A percentile compares a stretch with the other conserved stretches of the same genome.
phyloP scores from a whole-genome alignment of 2,113 vertebrate species.

The Dromiciops gliroides region DNA sequence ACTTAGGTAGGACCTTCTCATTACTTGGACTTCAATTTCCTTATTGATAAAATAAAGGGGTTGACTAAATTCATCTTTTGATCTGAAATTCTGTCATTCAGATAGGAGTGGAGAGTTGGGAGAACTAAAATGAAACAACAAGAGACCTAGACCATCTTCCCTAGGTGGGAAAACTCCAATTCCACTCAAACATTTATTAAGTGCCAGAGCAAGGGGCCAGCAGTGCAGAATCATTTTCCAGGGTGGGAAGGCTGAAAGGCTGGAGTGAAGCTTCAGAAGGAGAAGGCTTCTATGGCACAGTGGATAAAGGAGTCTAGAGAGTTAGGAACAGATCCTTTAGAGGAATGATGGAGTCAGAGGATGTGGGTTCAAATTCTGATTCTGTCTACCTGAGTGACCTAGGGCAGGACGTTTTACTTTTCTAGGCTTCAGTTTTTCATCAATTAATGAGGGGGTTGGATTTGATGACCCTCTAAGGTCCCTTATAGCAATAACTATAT shows the following conservation, averaged over 20 bases:
- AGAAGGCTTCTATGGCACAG: not conserved
- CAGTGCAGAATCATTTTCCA: not conserved
- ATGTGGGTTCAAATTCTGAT: not conserved
- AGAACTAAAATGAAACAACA: not conserved
- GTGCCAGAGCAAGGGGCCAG: not conserved
- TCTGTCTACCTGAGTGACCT: not conserved
- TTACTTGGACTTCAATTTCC: not conserved
- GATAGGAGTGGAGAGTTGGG: not conserved
- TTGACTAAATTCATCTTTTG: not conserved
- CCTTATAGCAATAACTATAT: not conserved
- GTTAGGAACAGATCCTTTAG: not conserved
- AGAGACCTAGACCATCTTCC: not conserved
- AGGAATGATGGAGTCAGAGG: not conserved
- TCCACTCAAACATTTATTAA: not conserved
- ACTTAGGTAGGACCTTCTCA: not conserved
- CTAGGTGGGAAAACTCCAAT: not conserved
- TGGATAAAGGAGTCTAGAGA: not conserved
- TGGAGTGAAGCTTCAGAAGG: not conserved
- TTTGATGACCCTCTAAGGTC: not conserved
- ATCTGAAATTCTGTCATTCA: not conserved
- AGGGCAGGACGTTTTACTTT: not conserved
- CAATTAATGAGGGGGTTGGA: not conserved
- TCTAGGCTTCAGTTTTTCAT: not conserved
- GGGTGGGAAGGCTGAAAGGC: not conserved
- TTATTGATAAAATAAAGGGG: not conserved